Evolutionary conservation across 2,797 vertebrate species (phyloP).

Genomic region (Squalus acanthias): DNA sequence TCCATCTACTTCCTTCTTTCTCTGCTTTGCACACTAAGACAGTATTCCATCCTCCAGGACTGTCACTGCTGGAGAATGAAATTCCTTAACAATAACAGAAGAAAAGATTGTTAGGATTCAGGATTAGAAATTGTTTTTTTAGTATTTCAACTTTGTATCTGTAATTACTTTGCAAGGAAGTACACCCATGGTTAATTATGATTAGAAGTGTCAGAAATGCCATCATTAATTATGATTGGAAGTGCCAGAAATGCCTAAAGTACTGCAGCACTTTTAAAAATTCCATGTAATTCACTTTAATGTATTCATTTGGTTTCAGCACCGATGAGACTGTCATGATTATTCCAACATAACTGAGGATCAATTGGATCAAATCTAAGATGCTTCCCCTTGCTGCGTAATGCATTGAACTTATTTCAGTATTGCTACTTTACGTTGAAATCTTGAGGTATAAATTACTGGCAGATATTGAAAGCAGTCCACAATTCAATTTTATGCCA

Average conservation of each 20-base stretch:
- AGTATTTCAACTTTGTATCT: neutral
- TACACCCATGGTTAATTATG: neutral
- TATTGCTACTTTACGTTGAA: neutral
- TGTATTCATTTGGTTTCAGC: slow-evolving; percentile 17
- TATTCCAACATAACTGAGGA: slow-evolving; percentile 14
- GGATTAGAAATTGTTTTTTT: neutral
- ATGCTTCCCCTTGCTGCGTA: neutral
- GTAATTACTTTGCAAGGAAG: neutral
- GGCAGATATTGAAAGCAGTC: slow-evolving; percentile 19
- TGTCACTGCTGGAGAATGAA: neutral
- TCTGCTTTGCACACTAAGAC: neutral
- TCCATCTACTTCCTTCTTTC: neutral
- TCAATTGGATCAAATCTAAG: slow-evolving; percentile 29
- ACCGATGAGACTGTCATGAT: neutral
- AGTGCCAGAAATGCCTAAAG: neutral
- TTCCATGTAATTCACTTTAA: slow-evolving; percentile 18
- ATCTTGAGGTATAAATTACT: slow-evolving; percentile 24
- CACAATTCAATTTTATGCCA: slow-evolving; percentile 25
- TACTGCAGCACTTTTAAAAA: neutral
- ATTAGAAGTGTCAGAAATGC: neutral
- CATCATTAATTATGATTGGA: neutral
- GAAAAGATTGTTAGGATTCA: neutral
- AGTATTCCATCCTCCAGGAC: neutral
- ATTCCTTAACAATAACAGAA: neutral
- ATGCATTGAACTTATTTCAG: neutral